phyloP scores from a whole-genome alignment of 2,797 vertebrate genomes.

The Halcyon chelicuti region DNA sequence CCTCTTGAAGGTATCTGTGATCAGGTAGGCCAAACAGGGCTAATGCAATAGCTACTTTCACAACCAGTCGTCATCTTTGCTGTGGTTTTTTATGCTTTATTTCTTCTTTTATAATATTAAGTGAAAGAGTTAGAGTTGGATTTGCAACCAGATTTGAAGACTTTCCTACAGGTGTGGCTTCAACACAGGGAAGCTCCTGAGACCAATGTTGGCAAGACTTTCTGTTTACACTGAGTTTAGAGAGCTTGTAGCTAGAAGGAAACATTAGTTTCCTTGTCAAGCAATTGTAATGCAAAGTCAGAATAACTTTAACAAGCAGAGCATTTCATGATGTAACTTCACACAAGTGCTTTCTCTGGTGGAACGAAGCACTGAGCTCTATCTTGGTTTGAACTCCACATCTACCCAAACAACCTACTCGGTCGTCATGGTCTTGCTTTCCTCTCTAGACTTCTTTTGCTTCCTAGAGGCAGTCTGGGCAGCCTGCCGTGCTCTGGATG shows the following conservation, averaged over 20 bases:
- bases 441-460: background rate
- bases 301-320: background rate
- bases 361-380: background rate
- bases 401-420: background rate
- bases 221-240: background rate
- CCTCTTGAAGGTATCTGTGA: background rate
- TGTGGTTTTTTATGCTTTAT: background rate
- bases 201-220: background rate
- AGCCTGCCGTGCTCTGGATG: background rate
- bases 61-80: background rate
- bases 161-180: background rate
- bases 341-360: fast-evolving
- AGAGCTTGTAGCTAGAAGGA: background rate
- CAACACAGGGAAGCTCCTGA: background rate
- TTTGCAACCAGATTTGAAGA: background rate
- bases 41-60: background rate
- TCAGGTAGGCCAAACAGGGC: background rate
- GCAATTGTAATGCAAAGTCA: background rate
- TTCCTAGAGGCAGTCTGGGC: background rate
- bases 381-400: background rate
- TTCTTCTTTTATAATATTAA: background rate
- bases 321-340: background rate
- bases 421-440: background rate
- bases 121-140: background rate
- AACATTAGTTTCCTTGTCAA: background rate